phyloP scores from a whole-genome alignment of 2,797 vertebrate species.

The Chanos chanos region DNA sequence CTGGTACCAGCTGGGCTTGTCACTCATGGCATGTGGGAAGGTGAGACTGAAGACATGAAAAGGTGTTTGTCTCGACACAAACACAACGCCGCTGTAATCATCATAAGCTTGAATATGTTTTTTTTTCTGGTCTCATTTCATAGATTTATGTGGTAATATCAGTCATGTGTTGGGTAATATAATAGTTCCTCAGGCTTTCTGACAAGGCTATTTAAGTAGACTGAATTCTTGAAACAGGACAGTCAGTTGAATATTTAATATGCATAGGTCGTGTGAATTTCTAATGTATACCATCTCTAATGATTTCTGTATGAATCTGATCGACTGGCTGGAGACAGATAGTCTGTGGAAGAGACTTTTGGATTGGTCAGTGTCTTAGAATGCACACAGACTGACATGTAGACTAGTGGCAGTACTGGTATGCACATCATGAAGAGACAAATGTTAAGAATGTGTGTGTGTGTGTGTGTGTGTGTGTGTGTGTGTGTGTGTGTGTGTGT shows the following conservation, averaged over 20 bases:
- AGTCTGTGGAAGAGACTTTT: background rate
- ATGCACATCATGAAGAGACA: background rate
- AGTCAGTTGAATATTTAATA: background rate
- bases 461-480: background rate
- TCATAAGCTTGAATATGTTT: no score
- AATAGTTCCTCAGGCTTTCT: no score
- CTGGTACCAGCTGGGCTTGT: slow-evolving; percentile 95
- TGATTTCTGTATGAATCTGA: no score
- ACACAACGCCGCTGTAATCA: no score
- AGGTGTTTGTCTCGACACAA: no score
- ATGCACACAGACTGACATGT: background rate
- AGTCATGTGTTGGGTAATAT: no score
- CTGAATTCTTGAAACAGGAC: background rate
- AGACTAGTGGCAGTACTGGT: background rate
- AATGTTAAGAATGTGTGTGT: no score
- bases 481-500: background rate
- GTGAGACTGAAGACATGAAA: slow-evolving; percentile 69
- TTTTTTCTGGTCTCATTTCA: no score
- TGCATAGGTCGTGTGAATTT: no score
- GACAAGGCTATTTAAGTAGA: no score
- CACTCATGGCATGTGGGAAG: slow-evolving; percentile 94
- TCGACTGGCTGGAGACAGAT: background rate
- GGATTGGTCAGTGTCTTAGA: background rate
- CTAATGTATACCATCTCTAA: no score
- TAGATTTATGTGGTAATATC: no score